A percentile compares a stretch with the other conserved stretches of the same genome.
Evolutionary conservation across 2,888 invertebrate genomes (phyloP).

Genomic region (Itoplectis maculator): DNA sequence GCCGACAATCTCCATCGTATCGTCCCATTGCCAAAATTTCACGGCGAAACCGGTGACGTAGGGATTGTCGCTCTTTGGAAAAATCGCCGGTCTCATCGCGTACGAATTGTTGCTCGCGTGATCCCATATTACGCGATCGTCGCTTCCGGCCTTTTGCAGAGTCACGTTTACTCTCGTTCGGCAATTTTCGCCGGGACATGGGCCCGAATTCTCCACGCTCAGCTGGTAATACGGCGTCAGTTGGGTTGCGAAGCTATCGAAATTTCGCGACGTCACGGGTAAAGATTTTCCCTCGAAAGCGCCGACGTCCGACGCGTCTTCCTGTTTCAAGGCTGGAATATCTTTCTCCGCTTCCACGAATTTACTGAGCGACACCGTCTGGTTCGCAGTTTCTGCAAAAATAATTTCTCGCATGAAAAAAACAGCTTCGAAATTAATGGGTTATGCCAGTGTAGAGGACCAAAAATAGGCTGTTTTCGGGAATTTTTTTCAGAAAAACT

Average conservation of each 20-base stretch:
- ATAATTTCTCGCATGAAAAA: no score
- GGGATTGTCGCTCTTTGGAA: slow-evolving; percentile 85
- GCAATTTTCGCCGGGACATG: slow-evolving; percentile 90
- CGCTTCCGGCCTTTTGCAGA: slow-evolving; percentile 86
- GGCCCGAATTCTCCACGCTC: slow-evolving; percentile 90
- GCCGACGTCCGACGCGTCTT: neutral
- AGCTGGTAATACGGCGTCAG: slow-evolving; percentile 82
- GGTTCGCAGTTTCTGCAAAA: slow-evolving; percentile 85
- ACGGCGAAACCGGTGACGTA: slow-evolving; percentile 91
- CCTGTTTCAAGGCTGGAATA: slow-evolving; percentile 18
- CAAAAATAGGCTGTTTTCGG: no score
- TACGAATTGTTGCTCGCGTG: slow-evolving; percentile 88
- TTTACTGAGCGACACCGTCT: slow-evolving; percentile 83
- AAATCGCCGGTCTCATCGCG: slow-evolving; percentile 90
- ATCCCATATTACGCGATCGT: slow-evolving; percentile 87
- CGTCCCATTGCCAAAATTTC: slow-evolving; percentile 93
- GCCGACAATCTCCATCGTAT: slow-evolving; percentile 70
- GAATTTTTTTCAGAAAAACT: no score
- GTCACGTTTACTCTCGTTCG: slow-evolving; percentile 84
- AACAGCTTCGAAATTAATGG: no score
- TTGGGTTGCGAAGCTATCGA: slow-evolving; percentile 71
- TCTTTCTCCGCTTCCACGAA: slow-evolving; percentile 80
- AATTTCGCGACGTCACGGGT: neutral
- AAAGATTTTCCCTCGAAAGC: neutral
- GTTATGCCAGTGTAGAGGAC: no score